Percentiles rank a stretch among this genome's conserved stretches.
Conservation (phyloP, 2,888 invertebrate species). For the Chaitophorus viminalis region DNA sequence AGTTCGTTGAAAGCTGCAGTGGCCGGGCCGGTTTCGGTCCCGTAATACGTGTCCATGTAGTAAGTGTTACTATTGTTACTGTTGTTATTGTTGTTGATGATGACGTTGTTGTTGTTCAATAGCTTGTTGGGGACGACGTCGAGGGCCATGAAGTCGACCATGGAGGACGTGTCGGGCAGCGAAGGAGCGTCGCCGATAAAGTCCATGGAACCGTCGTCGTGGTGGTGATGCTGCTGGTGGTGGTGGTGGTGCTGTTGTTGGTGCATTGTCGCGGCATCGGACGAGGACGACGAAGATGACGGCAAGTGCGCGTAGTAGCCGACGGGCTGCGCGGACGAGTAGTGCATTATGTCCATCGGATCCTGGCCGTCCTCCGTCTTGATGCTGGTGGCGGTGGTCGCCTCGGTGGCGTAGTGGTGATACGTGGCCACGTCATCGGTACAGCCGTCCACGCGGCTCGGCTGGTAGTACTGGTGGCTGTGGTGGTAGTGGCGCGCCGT, state of each 20-base stretch:
- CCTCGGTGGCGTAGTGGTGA: conserved; percentile 33
- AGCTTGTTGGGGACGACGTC: conserved; percentile 36
- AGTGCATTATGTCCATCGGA: neutral
- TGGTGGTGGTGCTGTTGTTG: neutral
- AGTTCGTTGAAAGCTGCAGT: neutral
- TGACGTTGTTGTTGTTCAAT: neutral
- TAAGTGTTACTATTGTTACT: neutral
- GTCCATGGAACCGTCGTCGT: conserved; percentile 12
- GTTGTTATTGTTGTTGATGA: neutral
- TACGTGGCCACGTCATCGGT: neutral
- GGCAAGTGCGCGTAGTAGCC: conserved; percentile 8
- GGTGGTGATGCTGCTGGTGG: neutral
- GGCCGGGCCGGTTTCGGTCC: neutral
- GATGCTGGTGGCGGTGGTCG: neutral
- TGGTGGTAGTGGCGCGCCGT: conserved; percentile 5
- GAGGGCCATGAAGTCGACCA: conserved; percentile 13
- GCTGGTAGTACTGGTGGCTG: conserved; percentile 17
- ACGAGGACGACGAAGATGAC: neutral
- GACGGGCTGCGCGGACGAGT: neutral
- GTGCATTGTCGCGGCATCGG: neutral
- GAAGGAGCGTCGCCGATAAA: conserved; percentile 25
- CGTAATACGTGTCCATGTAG: conserved; percentile 37
- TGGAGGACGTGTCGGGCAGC: neutral
- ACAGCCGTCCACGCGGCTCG: neutral
- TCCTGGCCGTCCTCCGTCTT: neutral